phyloP scores from a whole-genome alignment of 2,797 vertebrate species.

The Emys orbicularis region DNA sequence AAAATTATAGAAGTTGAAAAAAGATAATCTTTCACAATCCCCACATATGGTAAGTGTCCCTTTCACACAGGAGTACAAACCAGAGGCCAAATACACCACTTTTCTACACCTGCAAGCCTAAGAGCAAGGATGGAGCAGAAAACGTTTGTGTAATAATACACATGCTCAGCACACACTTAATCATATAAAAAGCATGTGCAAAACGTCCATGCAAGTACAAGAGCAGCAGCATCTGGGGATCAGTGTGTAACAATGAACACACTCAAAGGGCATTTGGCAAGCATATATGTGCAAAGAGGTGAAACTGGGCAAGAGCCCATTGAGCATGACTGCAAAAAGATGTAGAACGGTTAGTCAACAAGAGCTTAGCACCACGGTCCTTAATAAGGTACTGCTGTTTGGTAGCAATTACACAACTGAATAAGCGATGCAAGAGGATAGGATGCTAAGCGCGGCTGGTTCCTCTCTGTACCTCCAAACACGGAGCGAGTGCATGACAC shows the following conservation, averaged over 20 bases:
- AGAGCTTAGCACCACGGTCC: too few relatives aligned
- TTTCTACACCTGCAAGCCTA: neutral
- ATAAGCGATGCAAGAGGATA: too few relatives aligned
- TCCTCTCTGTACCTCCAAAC: neutral
- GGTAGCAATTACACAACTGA: too few relatives aligned
- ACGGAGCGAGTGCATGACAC: neutral
- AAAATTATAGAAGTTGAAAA: neutral
- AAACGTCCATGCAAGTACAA: too few relatives aligned
- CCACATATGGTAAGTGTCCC: neutral
- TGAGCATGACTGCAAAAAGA: too few relatives aligned
- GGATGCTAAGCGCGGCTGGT: neutral
- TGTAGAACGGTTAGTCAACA: too few relatives aligned
- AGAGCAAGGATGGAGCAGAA: neutral
- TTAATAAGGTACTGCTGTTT: too few relatives aligned
- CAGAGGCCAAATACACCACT: neutral
- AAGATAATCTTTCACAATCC: too few relatives aligned
- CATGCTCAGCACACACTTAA: neutral
- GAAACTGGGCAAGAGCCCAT: too few relatives aligned
- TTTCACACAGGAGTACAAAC: too few relatives aligned
- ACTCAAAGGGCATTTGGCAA: neutral
- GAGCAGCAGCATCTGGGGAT: too few relatives aligned
- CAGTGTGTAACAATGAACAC: neutral
- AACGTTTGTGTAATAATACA: neutral
- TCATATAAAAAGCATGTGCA: neutral
- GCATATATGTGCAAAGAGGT: neutral